These are phyloP conservation scores for Pheosia tremula DNA, from an alignment of 2,888 invertebrate species.

Conservation along the genomic window DNA sequence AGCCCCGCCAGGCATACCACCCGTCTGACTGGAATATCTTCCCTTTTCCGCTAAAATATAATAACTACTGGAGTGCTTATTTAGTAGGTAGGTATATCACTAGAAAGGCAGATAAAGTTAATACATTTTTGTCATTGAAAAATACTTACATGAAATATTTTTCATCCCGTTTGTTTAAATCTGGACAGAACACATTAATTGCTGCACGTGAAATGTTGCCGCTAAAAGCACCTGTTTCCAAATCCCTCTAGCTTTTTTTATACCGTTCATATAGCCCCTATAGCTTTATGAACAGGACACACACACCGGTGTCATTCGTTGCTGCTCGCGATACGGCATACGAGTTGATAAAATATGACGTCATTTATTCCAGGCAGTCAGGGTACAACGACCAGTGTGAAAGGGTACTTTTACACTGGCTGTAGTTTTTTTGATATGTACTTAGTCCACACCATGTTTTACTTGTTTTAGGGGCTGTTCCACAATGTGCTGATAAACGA, in stretches of 20 bases:
- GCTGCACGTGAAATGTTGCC: constrained; percentile 49
- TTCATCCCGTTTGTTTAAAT: constrained; percentile 17
- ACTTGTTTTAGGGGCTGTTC: no score
- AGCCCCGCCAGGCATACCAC: no score
- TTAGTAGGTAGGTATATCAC: no score
- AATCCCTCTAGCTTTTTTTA: constrained; percentile 39
- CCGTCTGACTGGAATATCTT: no score
- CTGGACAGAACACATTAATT: constrained; percentile 34
- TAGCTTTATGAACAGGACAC: background rate
- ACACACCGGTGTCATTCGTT: background rate
- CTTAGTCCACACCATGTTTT: no score
- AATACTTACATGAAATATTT: background rate
- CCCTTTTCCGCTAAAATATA: no score
- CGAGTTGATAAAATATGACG: constrained; percentile 51
- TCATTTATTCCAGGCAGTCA: constrained; percentile 50
- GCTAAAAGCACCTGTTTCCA: constrained; percentile 56
- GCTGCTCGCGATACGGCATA: constrained; percentile 36
- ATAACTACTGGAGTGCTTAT: no score
- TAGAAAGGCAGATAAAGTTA: no score
- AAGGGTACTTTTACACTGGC: constrained; percentile 22
- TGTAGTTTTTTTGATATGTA: constrained; percentile 5
- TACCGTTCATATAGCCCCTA: background rate
- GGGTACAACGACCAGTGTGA: constrained; percentile 6
- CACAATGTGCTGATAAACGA: no score
- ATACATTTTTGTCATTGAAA: no score